These are phyloP conservation scores for Dendroctonus ponderosae DNA, from an alignment of 1,140 invertebrate genomes.

Conservation along the genomic window DNA sequence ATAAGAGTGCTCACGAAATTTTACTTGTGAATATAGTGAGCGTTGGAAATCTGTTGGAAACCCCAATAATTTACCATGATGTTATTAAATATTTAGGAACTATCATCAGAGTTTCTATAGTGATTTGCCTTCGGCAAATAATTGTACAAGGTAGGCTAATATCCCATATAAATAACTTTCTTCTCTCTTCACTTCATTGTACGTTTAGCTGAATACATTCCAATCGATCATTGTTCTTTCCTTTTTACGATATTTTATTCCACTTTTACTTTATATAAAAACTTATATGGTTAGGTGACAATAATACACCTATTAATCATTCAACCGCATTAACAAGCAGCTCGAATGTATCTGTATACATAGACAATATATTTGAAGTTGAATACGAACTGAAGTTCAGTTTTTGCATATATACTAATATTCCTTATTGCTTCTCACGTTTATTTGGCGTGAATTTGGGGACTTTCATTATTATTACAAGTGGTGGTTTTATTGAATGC, in stretches of 20 bases:
- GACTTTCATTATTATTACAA: too few relatives aligned
- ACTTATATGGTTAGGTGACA: neutral
- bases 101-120: conserved; percentile 8
- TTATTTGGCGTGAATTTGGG: too few relatives aligned
- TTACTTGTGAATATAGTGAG: neutral
- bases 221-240: conserved; percentile 25
- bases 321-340: too few relatives aligned
- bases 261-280: conserved; percentile 20
- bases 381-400: neutral
- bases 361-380: neutral
- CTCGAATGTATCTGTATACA: neutral
- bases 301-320: too few relatives aligned
- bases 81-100: conserved; percentile 7
- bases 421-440: too few relatives aligned
- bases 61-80: conserved; percentile 1
- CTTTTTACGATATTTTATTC: conserved; percentile 18
- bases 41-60: neutral
- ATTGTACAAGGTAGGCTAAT: conserved; percentile 12
- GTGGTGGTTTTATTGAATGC: too few relatives aligned
- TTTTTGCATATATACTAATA: neutral
- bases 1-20: too few relatives aligned
- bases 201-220: conserved; percentile 20
- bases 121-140: conserved; percentile 8
- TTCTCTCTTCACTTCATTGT: conserved; percentile 21
- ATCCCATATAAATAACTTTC: conserved; percentile 23